Evolutionary conservation across 2,797 vertebrate genomes (phyloP), one percentile per base, ranked within the genome.

Genomic region (Acridotheres tristis): DNA sequence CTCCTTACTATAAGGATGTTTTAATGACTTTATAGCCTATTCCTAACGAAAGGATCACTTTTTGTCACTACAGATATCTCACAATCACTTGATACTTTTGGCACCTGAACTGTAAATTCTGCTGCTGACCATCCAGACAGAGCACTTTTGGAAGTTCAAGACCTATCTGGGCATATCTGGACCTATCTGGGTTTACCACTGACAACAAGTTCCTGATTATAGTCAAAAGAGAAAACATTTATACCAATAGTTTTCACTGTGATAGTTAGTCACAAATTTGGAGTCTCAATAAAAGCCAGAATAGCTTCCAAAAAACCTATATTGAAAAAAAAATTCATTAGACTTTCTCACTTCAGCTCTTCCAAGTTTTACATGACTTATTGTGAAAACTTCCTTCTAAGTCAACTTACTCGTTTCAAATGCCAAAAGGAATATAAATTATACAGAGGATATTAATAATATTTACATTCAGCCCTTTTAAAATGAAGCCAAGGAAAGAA

Each of bases 401-500:
- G 59, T 80, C 38, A 89, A 59, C 45, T 77, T 74, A 21, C 8
- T 25, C 7, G 36, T 83, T 88, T 79, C n/a, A 68, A 50, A 85
- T 89, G 66, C 30, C 75, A 88, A 80, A 87, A 90, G 7, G 9
- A 61, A 4, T 55, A 77, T 58, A 77, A 85, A 94, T 81, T 90
- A 76, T 78, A 89, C 26, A 81, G 61, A 81, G 20, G 21, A 80
- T 58, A 88, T 83, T 91, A 11, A 61, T 61, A 87, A 74, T 83
- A 79, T 94, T 94, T 92, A 73, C 75, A 80, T 77, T 85, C 59
- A 76, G 8, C 7, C 29, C 43, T 71, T 53, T 63, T 66, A 72
- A 95, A 91, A 72, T 72, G 38, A 89, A 94, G 43, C 6, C 42
- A 50, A 85, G 81, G 57, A 74, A 77, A 67, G 75, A 81, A 93